Evolutionary conservation across 2,888 invertebrate genomes (phyloP), one percentile per base, ranked within the genome.

Genomic region (Ormyrus rosae): DNA sequence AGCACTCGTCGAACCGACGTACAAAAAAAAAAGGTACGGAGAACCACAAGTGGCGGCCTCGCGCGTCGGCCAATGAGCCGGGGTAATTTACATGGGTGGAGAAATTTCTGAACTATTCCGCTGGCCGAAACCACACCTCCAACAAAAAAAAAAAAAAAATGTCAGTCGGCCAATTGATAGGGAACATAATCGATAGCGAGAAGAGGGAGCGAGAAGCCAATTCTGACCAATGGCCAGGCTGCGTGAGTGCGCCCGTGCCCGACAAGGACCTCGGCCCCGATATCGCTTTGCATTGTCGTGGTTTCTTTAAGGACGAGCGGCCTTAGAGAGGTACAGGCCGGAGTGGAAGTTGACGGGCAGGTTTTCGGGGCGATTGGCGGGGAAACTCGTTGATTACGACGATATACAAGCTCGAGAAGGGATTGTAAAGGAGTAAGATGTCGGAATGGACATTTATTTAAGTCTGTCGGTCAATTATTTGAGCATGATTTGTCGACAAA

Each of bases 51-150:
- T 67, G 61, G 9, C 56, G 19, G 63, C 8, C 34, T 13, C 58
- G 55, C 48, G 13, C 10, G 53, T 61, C 55, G 50, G 67, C 67
- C 65, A 78, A 81, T 81, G 63, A 68, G 63, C 60, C 58, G 63
- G 46, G 73, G 19, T 76, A 78, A 81, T 81, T 81, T 78, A 74
- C 75, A 79, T 71, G 71, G 75, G 71, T 9, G 65, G 81, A 61
- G 61, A 13, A 71, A 76, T 11, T 65, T 71, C 34, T 55, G 58
- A 55, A 0, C 11, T 56, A 45, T 70, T 68, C 13, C 55, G 53
- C 46, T 9, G 58, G 63, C 55, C 34, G 56, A 76, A 75, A 80
- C 76, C 75, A 76, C 76, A 76, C 76, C 75, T 70, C 70, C 80
- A 53, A 8, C 11, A 4, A 0, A 34, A 4, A 34, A 4, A 34